A percentile compares a stretch with the other conserved stretches of the same genome.
Conservation (phyloP, 2,797 vertebrate genomes). For the Micromesistius poutassou region DNA sequence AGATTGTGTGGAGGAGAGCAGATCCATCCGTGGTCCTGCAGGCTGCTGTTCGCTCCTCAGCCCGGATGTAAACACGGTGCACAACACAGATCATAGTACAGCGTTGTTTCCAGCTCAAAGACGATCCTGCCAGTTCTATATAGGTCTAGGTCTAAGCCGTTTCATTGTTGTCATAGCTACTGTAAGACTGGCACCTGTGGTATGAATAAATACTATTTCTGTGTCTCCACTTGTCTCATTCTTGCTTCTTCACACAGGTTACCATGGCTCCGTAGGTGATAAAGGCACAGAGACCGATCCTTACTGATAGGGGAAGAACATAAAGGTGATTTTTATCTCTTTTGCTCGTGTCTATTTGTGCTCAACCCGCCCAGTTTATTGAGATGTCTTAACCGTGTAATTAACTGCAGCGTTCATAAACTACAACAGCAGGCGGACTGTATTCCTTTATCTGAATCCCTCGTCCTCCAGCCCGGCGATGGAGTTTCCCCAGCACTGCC, state of each 20-base stretch:
- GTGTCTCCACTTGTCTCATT: too few species aligned
- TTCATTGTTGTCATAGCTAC: neutral
- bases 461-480: constrained; percentile 63
- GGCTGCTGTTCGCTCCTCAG: neutral
- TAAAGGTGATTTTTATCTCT: too few species aligned
- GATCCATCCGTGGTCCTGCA: neutral
- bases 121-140: neutral
- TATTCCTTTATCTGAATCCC: neutral
- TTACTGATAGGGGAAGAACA: neutral
- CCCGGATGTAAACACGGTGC: neutral
- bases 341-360: too few species aligned
- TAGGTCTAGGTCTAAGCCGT: neutral
- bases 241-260: neutral
- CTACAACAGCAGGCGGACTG: too few species aligned
- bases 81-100: neutral
- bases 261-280: neutral
- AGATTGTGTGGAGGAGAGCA: neutral
- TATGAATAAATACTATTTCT: too few species aligned
- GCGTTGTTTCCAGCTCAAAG: neutral
- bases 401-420: neutral
- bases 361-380: too few species aligned
- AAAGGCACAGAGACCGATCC: neutral
- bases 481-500: constrained; percentile 94
- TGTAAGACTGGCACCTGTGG: too few species aligned
- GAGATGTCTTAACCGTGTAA: neutral